These are phyloP conservation scores for Calycopis cecrops DNA, from an alignment of 1,140 invertebrate genomes.

Conservation along the genomic window DNA sequence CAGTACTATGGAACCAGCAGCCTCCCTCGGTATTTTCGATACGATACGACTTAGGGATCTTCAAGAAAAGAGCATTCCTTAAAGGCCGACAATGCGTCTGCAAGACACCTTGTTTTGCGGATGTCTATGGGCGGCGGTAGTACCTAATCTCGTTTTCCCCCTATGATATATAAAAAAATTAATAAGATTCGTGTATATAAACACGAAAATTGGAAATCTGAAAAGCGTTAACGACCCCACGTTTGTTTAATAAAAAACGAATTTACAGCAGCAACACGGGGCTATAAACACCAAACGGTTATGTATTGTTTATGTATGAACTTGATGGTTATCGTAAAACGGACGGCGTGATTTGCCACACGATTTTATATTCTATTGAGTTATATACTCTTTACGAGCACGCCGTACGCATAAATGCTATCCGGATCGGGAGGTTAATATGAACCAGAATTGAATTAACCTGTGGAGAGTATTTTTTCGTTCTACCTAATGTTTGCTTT, in stretches of 20 bases:
- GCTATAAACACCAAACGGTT: constrained; percentile 25
- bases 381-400: constrained; percentile 14
- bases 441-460: constrained; percentile 9
- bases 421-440: constrained; percentile 12
- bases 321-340: constrained; percentile 29
- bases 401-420: constrained; percentile 14
- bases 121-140: no score
- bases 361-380: constrained; percentile 24
- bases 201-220: constrained; percentile 3
- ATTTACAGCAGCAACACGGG: constrained; percentile 10
- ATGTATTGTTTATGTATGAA: constrained; percentile 31
- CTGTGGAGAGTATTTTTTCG: not conserved
- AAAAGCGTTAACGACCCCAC: not conserved
- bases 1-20: no score
- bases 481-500: no score
- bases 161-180: no score
- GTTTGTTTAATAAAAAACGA: constrained; percentile 9
- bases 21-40: no score
- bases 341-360: constrained; percentile 27
- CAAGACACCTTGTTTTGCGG: no score
- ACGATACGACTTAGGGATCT: no score
- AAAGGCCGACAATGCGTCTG: no score
- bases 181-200: not conserved
- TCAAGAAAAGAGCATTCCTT: no score
- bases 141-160: no score